Evolutionary conservation across 2,113 vertebrate genomes (phyloP).

Genomic region (Zosterops lateralis): DNA sequence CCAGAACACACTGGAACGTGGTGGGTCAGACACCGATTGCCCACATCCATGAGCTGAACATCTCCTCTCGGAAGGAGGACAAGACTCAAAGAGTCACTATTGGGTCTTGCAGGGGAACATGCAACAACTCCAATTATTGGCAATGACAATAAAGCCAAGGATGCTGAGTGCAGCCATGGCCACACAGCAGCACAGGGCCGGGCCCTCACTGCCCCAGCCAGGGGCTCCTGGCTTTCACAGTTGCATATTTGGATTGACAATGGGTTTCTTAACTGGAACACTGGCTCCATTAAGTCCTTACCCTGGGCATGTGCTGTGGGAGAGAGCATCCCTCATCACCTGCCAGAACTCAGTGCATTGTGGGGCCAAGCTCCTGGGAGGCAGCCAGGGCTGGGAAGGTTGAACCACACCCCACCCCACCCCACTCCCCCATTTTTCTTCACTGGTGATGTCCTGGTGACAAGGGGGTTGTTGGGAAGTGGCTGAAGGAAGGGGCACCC

Average conservation of each 20-base stretch:
- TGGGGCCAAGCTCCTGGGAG: background rate
- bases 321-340: background rate
- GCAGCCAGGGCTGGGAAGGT: background rate
- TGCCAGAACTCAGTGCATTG: background rate
- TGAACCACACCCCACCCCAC: background rate
- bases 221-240: slow-evolving; percentile 14
- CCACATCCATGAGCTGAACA: background rate
- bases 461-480: background rate
- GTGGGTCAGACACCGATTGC: background rate
- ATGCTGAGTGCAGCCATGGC: background rate
- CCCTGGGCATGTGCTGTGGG: fast-evolving
- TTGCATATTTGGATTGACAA: background rate
- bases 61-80: background rate
- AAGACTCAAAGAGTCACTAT: background rate
- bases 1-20: background rate
- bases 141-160: background rate
- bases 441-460: background rate
- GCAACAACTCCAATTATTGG: background rate
- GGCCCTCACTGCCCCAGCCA: background rate
- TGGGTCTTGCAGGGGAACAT: slow-evolving; percentile 11
- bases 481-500: background rate
- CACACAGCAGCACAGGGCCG: background rate
- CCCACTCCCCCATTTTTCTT: background rate
- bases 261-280: background rate
- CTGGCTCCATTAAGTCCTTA: background rate